Evolutionary conservation across 2,113 vertebrate genomes (phyloP), one percentile per base, ranked within the genome.

Genomic region (Varanus komodoensis): DNA sequence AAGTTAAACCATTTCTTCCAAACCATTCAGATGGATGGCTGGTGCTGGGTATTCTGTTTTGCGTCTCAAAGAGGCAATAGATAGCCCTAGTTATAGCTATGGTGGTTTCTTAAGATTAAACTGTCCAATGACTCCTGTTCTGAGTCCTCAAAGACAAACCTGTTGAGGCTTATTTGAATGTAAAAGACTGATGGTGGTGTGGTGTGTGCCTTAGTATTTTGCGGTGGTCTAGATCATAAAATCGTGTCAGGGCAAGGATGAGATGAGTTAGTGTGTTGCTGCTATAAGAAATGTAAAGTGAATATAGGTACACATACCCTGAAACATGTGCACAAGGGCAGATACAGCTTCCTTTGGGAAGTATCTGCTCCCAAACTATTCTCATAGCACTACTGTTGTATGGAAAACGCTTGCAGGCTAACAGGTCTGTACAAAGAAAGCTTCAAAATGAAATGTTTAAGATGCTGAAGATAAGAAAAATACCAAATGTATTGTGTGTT

Each of bases 341-440:
- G 6, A 38, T 80, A 79, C 8, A n/a, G 44, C 17, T 3, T 32
- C 17, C 6, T 61, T 0, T 0, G n/a, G 82, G 27, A 64, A 44
- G 69, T 57, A 9, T 7, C 32, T 71, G 48, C 19, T 89, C 32
- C 64, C 25, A 73, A 27, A 74, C 78, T n/a, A 12, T 86, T 74
- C 32, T 23, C 15, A 38, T 21, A 44, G 48, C 21, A 71, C 34
- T 29, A 52, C 1, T 27, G n/a, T 83, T 77, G 57, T 38, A 54
- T 64, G 38, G 29, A 75, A 64, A 52, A 67, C 75, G 32, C n/a
- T 67, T 82, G 4, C 0, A 0, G 27, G 25, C 8, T 73, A 84
- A 78, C 0, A 0, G 57, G 64, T 17, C n/a, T 88, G 15, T 80
- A 14, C 75, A 78, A 91, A 84, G 61, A 84, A 68, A 87, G 64